Evolutionary conservation across 35 echinoderm and acorn worm species (phyloP).

Genomic region (Hemicentrotus pulcherrimus): DNA sequence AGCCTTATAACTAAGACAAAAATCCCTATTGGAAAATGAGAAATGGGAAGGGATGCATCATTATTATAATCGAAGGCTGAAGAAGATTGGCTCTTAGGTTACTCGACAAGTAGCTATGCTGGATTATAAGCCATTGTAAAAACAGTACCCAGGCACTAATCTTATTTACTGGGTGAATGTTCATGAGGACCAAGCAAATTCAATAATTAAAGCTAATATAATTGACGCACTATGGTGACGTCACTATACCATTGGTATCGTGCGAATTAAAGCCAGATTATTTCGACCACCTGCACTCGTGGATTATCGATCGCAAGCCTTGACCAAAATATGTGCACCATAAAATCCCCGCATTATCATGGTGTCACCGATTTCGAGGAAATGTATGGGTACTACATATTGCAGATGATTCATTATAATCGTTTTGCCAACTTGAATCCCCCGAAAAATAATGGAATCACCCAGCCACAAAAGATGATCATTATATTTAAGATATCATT

Average conservation of each 20-base stretch:
- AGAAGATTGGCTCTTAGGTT: neutral
- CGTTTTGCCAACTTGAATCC: neutral
- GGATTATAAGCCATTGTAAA: neutral
- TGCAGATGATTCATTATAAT: neutral
- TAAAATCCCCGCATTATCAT: neutral
- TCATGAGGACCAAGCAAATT: neutral
- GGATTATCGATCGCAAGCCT: constrained; percentile 1
- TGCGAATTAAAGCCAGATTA: neutral
- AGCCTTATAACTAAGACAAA: neutral
- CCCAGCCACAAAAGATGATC: neutral
- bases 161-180: neutral
- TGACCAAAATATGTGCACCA: neutral
- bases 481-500: neutral
- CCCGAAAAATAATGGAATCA: neutral
- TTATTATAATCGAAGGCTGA: neutral
- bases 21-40: neutral
- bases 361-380: neutral
- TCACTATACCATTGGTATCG: neutral
- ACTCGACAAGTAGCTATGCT: neutral
- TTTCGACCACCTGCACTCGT: constrained; percentile 7
- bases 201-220: constrained; percentile 15
- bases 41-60: neutral
- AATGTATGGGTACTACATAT: neutral
- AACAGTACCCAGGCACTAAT: neutral
- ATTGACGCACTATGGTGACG: constrained; percentile 16